These are phyloP conservation scores for Folsomia manolachei DNA, from an alignment of 2,888 invertebrate species.

Conservation along the genomic window DNA sequence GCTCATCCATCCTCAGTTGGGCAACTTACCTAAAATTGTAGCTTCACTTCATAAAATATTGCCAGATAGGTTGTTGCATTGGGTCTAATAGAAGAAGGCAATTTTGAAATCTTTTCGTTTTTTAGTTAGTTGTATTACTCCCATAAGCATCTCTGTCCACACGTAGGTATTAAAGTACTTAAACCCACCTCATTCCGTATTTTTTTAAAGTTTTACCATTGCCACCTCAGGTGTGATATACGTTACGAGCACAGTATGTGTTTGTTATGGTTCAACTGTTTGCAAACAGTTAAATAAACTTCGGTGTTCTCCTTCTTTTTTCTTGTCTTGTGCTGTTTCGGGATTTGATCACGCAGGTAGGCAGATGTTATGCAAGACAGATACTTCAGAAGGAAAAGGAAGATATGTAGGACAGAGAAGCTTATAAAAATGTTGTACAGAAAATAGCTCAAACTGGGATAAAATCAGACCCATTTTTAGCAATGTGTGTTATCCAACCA, in stretches of 20 bases:
- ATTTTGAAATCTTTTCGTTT: not conserved
- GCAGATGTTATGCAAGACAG: not conserved
- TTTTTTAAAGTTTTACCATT: not conserved
- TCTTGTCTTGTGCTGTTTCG: not conserved
- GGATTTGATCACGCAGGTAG: conserved; percentile 2
- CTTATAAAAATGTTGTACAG: not conserved
- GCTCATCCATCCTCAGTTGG: no score
- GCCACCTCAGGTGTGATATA: conserved; percentile 10
- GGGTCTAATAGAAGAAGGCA: not conserved
- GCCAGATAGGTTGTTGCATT: not conserved
- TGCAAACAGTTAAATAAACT: conserved; percentile 45
- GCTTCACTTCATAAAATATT: no score
- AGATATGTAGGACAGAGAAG: no score
- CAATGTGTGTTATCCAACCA: not conserved
- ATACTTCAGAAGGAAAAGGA: no score
- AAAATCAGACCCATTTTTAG: conserved; percentile 2
- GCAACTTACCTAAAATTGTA: no score
- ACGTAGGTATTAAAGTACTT: no score
- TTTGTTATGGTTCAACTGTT: conserved; percentile 46
- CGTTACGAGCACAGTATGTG: conserved; percentile 9
- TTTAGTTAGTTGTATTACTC: no score
- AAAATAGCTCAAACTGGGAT: not conserved
- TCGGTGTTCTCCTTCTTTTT: conserved; percentile 4
- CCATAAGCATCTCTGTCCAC: no score
- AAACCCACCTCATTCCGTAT: no score